Conservation (phyloP, 2,888 invertebrate species). For the Leptinotarsa tumamoca region DNA sequence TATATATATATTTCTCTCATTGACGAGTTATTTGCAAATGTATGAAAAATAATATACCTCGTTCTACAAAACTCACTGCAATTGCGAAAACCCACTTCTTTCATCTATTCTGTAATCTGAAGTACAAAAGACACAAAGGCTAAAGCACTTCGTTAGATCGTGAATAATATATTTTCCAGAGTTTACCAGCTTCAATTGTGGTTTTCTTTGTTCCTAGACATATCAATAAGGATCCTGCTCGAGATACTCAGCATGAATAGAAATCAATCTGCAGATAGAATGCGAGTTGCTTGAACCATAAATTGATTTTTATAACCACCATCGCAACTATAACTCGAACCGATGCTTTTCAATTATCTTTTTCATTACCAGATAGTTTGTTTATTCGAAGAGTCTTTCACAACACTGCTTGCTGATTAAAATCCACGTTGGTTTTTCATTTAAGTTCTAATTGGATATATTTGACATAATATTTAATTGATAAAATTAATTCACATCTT, state of each 20-base stretch:
- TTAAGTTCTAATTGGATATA: background rate
- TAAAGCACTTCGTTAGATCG: background rate
- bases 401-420: background rate
- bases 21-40: no score
- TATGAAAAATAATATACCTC: no score
- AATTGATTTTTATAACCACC: constrained; percentile 1
- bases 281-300: background rate
- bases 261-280: constrained; percentile 2
- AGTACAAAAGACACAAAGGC: background rate
- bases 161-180: background rate
- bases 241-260: background rate
- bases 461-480: background rate
- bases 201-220: background rate
- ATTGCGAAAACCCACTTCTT: no score
- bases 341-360: constrained; percentile 4
- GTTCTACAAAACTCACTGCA: no score
- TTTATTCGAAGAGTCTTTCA: background rate
- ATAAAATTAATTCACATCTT: background rate
- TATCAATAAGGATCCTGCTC: background rate
- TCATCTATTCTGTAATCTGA: no score
- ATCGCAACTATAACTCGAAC: constrained; percentile 2
- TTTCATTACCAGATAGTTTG: constrained; percentile 16
- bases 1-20: no score
- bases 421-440: background rate
- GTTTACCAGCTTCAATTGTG: background rate